A percentile compares a stretch with the other conserved stretches of the same genome.
phyloP scores from a whole-genome alignment of 2,113 vertebrate species.

The Ia io region DNA sequence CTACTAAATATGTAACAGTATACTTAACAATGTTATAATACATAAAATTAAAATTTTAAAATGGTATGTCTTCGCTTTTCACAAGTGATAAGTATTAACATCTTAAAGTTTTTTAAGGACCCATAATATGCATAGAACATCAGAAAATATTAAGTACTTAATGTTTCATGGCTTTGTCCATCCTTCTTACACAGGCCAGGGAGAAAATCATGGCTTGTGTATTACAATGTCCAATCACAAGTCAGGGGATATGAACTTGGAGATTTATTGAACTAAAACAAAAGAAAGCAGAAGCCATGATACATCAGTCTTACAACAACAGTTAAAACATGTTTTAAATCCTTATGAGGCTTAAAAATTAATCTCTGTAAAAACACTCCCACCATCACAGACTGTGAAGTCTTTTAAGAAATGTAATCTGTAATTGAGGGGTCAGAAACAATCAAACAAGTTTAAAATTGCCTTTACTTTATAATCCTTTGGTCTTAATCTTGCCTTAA shows the following conservation, averaged over 20 bases:
- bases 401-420: conserved; percentile 7
- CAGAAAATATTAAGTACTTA: background rate
- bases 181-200: background rate
- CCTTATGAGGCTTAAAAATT: conserved; percentile 17
- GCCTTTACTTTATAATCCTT: background rate
- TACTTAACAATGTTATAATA: background rate
- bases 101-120: background rate
- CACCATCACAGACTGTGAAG: background rate
- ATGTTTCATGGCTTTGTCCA: background rate
- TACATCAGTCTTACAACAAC: conserved; percentile 22
- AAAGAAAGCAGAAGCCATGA: background rate
- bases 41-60: background rate
- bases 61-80: background rate
- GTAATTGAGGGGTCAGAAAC: background rate
- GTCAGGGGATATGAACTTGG: background rate
- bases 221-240: background rate
- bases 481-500: background rate
- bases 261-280: conserved; percentile 32
- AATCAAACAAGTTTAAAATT: conserved; percentile 28
- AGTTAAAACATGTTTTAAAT: conserved; percentile 63
- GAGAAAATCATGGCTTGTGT: background rate
- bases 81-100: background rate
- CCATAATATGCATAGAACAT: background rate
- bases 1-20: background rate
- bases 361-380: conserved; percentile 31